Base-by-base conservation (phyloP, 1,140 invertebrate species). In the Thaumetopoea pityocampa region DNA sequence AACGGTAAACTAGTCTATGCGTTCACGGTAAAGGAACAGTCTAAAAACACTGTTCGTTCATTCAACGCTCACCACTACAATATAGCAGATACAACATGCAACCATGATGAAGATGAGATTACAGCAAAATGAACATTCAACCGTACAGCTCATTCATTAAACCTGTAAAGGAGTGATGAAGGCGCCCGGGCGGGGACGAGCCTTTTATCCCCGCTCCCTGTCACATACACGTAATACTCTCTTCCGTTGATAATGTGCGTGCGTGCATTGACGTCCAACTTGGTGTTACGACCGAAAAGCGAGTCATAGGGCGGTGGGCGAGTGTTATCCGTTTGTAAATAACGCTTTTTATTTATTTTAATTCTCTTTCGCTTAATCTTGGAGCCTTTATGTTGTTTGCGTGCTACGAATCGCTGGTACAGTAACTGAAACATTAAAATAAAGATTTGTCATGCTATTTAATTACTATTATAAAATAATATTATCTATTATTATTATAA, bases 111-210 rank as follows among this genome's bases (percentile, higher is more conserved):
- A n/a, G n/a, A n/a, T n/a, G n/a, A n/a, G n/a, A n/a, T n/a, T n/a
- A n/a, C n/a, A n/a, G n/a, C n/a, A n/a, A n/a, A n/a, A n/a, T n/a
- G n/a, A n/a, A n/a, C n/a, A n/a, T n/a, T n/a, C n/a, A n/a, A n/a
- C n/a, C n/a, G n/a, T n/a, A n/a, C n/a, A n/a, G n/a, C n/a, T n/a
- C n/a, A n/a, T n/a, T n/a, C n/a, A n/a, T n/a, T n/a, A n/a, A n/a
- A 67, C 27, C 42, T 90, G 81, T 92, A 93, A 1, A 93, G 67
- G 24, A 92, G 87, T 12, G 92, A 90, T 4, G 92, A 93, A 0
- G 91, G 90, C 4, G 89, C 88, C 53, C 91, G 74, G 0, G 91
- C 85, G 1, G 92, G 92, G 44, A 93, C 88, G 15, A 93, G 77
- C 46, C 88, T 87, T 4, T 77, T 89, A 9, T 87, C 87, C 0